Base-by-base conservation (phyloP, 2,113 vertebrate genomes). In the Oryzias javanicus region DNA sequence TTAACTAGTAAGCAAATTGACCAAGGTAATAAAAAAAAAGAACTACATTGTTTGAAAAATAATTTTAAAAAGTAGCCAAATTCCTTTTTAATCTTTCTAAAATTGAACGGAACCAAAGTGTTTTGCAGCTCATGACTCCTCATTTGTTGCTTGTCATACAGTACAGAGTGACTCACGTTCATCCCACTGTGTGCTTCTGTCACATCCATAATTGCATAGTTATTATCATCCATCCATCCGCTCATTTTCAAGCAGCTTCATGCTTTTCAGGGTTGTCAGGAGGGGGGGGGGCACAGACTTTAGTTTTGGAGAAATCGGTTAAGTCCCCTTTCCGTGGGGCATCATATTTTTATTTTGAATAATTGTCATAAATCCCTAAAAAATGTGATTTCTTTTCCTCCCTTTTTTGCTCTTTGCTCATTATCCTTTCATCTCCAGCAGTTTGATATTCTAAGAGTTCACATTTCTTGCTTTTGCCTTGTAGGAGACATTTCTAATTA, bases 401-500 rank as follows among this genome's bases (percentile, higher is more conserved):
- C 35, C 2, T 35, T 35, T 35, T 35, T 35, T 35, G 35, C 35
- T 35, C 35, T 22, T 22, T 35, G 35, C 35, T 35, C 10, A 12
- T 35, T 12, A 69, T 25, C 50, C 46, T 70, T 27, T 41, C 46
- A 42, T 14, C 8, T 17, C 35, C 46, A 44, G 19, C 4, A 72
- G 49, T 67, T 20, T 14, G 56, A 25, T 18, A 57, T 68, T 69
- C 59, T 8, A 17, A 51, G 63, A 56, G 60, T 71, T 68, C 35
- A 47, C 10, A 56, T 69, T 67, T 44, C 35, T 48, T 59, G 57
- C 56, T 74, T 51, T 41, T 50, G 35, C 51, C 54, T 62, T 55
- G 67, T 60, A 64, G 55, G 50, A 74, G 15, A 40, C 54, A 61
- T 64, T 64, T 49, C 66, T 84, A 80, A 89, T 88, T 86, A 83